Percentiles rank a stretch among this genome's conserved stretches.
These are phyloP conservation scores for Pseudoatta argentina DNA, from an alignment of 1,140 invertebrate genomes.

Conservation along the genomic window DNA sequence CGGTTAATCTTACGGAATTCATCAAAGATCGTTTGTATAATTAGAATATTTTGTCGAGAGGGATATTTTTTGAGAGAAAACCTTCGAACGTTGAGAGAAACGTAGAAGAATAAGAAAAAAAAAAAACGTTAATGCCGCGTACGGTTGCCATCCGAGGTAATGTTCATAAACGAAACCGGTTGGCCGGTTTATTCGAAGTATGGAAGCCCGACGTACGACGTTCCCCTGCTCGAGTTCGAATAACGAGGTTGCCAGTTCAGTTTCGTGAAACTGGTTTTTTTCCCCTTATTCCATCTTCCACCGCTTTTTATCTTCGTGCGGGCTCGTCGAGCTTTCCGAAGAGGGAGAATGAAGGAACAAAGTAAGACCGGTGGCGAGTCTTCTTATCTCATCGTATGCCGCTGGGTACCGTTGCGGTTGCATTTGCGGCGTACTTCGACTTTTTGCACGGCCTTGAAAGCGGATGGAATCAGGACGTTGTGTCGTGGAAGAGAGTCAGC, in stretches of 20 bases:
- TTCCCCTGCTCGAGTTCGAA: constrained; percentile 72
- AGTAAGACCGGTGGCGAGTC: constrained; percentile 65
- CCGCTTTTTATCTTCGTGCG: constrained; percentile 13
- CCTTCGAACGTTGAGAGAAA: constrained; percentile 26
- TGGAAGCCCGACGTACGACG: constrained; percentile 59
- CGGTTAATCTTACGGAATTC: background rate
- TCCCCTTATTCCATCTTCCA: constrained; percentile 4
- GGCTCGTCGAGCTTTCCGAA: background rate
- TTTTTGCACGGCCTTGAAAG: constrained; percentile 78
- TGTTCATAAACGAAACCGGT: constrained; percentile 74
- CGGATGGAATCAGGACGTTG: constrained; percentile 68
- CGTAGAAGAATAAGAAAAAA: constrained; percentile 28
- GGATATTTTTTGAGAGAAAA: background rate
- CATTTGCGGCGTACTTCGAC: constrained; percentile 71
- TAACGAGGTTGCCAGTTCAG: constrained; percentile 75
- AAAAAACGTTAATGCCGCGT: constrained; percentile 1
- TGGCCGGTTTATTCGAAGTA: constrained; percentile 49
- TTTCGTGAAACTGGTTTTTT: constrained; percentile 73
- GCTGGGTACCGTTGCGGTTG: constrained; percentile 77
- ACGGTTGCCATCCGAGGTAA: constrained; percentile 51
- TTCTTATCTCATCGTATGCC: constrained; percentile 70
- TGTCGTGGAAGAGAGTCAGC: constrained; percentile 49
- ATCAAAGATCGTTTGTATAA: background rate
- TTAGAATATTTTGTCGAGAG: background rate
- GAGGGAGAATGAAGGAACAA: constrained; percentile 36